A percentile compares a stretch with the other conserved stretches of the same genome.
phyloP scores from a whole-genome alignment of 2,113 vertebrate species.

The Mustela nigripes region DNA sequence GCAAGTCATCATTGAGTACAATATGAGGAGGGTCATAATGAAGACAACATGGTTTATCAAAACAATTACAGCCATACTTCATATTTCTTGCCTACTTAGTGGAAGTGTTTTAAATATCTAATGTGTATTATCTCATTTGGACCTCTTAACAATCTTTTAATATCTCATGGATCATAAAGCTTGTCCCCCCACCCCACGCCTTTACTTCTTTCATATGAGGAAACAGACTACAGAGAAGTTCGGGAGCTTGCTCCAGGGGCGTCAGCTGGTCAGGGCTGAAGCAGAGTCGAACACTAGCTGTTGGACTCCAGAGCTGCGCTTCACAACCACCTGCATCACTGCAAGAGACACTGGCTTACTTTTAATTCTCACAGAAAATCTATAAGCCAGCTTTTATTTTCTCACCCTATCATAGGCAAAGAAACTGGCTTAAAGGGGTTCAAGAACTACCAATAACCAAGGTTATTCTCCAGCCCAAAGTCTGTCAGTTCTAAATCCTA shows the following conservation, averaged over 20 bases:
- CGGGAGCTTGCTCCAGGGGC: not conserved
- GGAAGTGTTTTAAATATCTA: not conserved
- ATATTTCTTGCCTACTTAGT: not conserved
- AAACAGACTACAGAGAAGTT: not conserved
- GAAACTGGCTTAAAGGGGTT: not conserved
- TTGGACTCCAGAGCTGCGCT: not conserved
- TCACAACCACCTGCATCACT: not conserved
- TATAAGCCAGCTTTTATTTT: not conserved
- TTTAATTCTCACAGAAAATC: not conserved
- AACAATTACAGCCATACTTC: not conserved
- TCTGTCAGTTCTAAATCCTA: not conserved
- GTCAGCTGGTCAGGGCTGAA: not conserved
- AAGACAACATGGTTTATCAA: not conserved
- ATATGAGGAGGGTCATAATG: not conserved
- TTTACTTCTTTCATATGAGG: not conserved
- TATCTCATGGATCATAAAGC: not conserved
- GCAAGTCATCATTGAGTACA: not conserved
- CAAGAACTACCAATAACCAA: not conserved
- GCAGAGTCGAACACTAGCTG: not conserved
- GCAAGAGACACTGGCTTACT: not conserved
- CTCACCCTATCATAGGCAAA: not conserved
- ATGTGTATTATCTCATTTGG: not conserved
- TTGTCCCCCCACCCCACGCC: not conserved
- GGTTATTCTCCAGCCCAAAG: not conserved
- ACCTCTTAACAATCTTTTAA: not conserved